These are phyloP conservation scores for Odontomyia ornata DNA, from an alignment of 2,888 invertebrate species.

Conservation along the genomic window DNA sequence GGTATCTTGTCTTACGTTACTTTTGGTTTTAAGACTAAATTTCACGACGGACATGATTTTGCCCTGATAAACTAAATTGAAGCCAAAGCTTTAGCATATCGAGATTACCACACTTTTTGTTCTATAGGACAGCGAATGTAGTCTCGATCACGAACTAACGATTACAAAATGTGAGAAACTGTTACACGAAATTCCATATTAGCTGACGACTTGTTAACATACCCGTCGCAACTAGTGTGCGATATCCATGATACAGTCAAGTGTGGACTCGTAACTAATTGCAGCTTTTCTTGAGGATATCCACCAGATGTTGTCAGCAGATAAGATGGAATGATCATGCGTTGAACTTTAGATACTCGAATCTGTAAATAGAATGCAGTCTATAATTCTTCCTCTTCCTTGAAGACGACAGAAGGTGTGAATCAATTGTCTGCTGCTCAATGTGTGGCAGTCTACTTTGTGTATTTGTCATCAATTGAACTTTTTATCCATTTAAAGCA, in stretches of 20 bases:
- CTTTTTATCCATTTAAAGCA: neutral
- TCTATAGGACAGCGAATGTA: constrained; percentile 19
- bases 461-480: neutral
- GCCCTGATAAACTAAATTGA: constrained; percentile 50
- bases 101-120: constrained; percentile 27
- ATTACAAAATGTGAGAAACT: constrained; percentile 45
- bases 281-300: neutral
- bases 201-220: constrained; percentile 45
- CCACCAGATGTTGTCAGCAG: neutral
- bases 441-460: neutral
- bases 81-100: constrained; percentile 41
- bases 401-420: too few species aligned
- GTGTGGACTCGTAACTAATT: constrained; percentile 8
- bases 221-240: constrained; percentile 3
- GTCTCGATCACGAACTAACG: constrained; percentile 39
- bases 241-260: neutral
- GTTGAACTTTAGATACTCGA: neutral
- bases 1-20: constrained; percentile 40
- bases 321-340: neutral
- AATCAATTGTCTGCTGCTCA: too few species aligned
- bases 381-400: neutral
- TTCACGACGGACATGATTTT: constrained; percentile 50
- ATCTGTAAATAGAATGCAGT: neutral
- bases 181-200: constrained; percentile 43
- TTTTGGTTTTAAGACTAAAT: constrained; percentile 45